Evolutionary conservation across 2,888 invertebrate species (phyloP).

Genomic region (Mycalesis mineus): DNA sequence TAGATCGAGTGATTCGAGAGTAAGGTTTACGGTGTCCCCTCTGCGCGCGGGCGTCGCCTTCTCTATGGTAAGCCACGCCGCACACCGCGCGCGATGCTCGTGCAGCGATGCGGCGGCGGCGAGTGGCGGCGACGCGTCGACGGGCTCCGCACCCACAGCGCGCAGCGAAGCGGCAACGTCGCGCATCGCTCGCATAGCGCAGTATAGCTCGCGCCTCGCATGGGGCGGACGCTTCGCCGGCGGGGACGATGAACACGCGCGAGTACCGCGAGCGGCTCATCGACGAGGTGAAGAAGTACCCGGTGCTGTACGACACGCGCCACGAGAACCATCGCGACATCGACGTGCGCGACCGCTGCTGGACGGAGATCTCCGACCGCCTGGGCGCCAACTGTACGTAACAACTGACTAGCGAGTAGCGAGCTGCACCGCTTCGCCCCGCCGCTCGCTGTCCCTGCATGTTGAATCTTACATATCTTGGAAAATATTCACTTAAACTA

Average conservation of each 20-base stretch:
- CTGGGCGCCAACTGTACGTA: slow-evolving; percentile 50
- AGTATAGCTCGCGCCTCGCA: slow-evolving; percentile 55
- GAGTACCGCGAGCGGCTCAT: slow-evolving; percentile 60
- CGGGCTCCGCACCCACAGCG: slow-evolving; percentile 12
- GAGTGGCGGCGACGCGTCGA: no score
- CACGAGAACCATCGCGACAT: slow-evolving; percentile 67
- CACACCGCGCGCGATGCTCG: slow-evolving; percentile 51
- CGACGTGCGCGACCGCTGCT: slow-evolving; percentile 65
- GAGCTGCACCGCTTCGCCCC: no score
- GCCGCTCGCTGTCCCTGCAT: no score
- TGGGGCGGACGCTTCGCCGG: slow-evolving; percentile 42
- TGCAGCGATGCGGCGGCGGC: slow-evolving; percentile 45
- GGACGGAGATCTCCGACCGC: slow-evolving; percentile 63
- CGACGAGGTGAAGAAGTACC: slow-evolving; percentile 66
- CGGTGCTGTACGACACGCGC: slow-evolving; percentile 66
- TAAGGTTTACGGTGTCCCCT: no score
- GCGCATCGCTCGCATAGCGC: slow-evolving; percentile 46
- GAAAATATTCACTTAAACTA: no score
- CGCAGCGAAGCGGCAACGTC: slow-evolving; percentile 54
- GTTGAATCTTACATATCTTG: no score
- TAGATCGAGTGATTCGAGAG: no score
- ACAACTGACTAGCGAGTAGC: no score
- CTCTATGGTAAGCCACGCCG: slow-evolving; percentile 48
- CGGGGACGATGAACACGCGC: slow-evolving; percentile 39
- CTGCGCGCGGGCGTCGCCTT: not conserved